Percentiles rank a stretch among this genome's conserved stretches.
Conservation (phyloP, 1,140 invertebrate genomes). For the Scaptomyza montana region DNA sequence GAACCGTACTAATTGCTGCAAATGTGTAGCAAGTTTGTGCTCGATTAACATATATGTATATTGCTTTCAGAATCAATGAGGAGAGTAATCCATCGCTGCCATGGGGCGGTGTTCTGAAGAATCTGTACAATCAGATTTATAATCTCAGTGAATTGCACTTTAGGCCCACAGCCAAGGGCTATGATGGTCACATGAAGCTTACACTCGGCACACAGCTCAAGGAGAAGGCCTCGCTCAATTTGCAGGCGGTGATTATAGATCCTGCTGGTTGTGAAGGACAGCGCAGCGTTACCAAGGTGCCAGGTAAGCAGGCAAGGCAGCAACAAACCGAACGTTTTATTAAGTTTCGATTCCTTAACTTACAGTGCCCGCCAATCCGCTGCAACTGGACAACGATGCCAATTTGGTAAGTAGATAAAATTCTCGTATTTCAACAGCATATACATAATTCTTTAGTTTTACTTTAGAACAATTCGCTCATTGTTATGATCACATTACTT, state of each 20-base stretch:
- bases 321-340: too few species aligned
- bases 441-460: not conserved
- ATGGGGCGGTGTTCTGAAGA: constrained; percentile 69
- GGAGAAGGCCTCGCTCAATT: constrained; percentile 68
- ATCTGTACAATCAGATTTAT: constrained; percentile 54
- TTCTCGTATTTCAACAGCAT: too few species aligned
- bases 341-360: too few species aligned
- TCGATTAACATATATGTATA: too few species aligned
- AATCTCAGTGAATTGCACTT: constrained; percentile 60
- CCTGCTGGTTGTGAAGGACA: constrained; percentile 59
- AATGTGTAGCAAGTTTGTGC: too few species aligned
- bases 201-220: constrained; percentile 55
- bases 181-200: constrained; percentile 53
- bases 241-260: constrained; percentile 70
- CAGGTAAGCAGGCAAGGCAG: constrained; percentile 40
- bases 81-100: constrained; percentile 73
- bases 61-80: constrained; percentile 64
- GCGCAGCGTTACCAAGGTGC: constrained; percentile 53
- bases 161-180: constrained; percentile 48
- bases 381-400: constrained; percentile 43
- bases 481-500: constrained; percentile 54
- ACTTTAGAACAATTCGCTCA: constrained; percentile 52
- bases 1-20: too few species aligned
- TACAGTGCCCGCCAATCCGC: constrained; percentile 30
- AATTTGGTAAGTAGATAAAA: constrained; percentile 43